Evolutionary conservation across 2,113 vertebrate genomes (phyloP), one percentile per base, ranked within the genome.

Genomic region (Channa argus): DNA sequence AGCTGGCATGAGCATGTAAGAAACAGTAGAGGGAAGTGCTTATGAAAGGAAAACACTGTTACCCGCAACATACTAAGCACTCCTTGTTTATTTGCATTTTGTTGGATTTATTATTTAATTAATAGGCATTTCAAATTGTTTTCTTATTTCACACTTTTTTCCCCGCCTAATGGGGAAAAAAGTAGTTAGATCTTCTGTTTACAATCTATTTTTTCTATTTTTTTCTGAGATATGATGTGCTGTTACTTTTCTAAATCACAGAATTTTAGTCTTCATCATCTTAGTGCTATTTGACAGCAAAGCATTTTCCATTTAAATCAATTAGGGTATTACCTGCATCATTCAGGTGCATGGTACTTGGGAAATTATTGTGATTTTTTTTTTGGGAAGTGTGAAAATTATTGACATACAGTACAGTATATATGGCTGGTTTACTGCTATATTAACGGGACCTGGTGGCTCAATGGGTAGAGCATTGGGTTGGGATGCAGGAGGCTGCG

Each of bases 1-100:
- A 97, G 96, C 83, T 98, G 97, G 97, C 94, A 98, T n/a, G 94
- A 96, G 69, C 97, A 98, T 94, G 96, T 98, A 80, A 79, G 75
- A 45, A 36, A 38, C 51, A 63, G 46, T 34, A 12, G 8, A 15
- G 24, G 24, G 24, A 24, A 1, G 24, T 24, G 24, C 24, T 41
- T 7, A 41, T 41, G 10, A 24, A 58, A 61, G 9, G 12, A 64
- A 49, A 34, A n/a, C 34, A 61, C 24, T 24, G 24, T 24, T 24
- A 24, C 24, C 1, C 1, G 24, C 24, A 24, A 24, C 24, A 24
- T 24, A 24, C 24, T 24, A 24, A 24, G 24, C 24, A 24, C 24
- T 24, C 24, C 24, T 24, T 24, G 24, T 24, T 24, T 24, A 24
- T 24, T 24, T 24, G 24, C 24, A 24, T 53, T 3, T 13, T 5